phyloP scores from a whole-genome alignment of 1,140 invertebrate species.

The Calycopis cecrops region DNA sequence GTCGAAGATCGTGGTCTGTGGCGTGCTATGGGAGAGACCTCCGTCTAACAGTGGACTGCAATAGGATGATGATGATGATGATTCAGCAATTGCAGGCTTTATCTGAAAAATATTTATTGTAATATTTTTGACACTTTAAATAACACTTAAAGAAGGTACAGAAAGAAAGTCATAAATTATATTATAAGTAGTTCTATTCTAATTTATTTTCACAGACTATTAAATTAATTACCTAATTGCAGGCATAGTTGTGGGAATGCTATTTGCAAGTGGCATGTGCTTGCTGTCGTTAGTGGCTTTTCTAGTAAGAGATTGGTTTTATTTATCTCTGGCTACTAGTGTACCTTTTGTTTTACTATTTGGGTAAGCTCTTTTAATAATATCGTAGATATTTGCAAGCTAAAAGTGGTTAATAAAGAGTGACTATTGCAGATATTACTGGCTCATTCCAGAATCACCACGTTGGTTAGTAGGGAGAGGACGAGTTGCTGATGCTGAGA shows the following conservation, averaged over 20 bases:
- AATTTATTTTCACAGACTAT: conserved; percentile 1
- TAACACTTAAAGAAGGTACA: too few relatives aligned
- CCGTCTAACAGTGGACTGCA: too few relatives aligned
- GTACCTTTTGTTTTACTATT: conserved; percentile 81
- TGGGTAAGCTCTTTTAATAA: conserved; percentile 60
- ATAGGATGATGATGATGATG: too few relatives aligned
- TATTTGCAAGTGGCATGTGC: conserved; percentile 81
- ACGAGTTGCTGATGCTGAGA: conserved; percentile 82
- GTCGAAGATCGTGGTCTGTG: too few relatives aligned
- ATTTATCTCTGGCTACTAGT: conserved; percentile 80
- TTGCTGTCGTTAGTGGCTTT: conserved; percentile 79
- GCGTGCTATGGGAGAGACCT: too few relatives aligned
- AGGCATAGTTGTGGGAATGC: conserved; percentile 80
- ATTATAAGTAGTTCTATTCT: too few relatives aligned
- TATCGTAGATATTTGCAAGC: background rate
- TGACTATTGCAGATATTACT: conserved; percentile 76
- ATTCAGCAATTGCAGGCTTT: too few relatives aligned
- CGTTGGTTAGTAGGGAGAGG: conserved; percentile 88
- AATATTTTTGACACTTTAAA: too few relatives aligned
- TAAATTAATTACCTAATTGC: conserved; percentile 24
- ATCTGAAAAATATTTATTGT: too few relatives aligned
- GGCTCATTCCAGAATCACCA: conserved; percentile 89
- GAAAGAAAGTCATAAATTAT: too few relatives aligned
- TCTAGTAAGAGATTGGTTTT: conserved; percentile 79
- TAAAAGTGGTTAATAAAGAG: conserved; percentile 8